Evolutionary conservation across 2,797 vertebrate genomes (phyloP), one percentile per base, ranked within the genome.

Genomic region (Pseudochaenichthys georgianus): DNA sequence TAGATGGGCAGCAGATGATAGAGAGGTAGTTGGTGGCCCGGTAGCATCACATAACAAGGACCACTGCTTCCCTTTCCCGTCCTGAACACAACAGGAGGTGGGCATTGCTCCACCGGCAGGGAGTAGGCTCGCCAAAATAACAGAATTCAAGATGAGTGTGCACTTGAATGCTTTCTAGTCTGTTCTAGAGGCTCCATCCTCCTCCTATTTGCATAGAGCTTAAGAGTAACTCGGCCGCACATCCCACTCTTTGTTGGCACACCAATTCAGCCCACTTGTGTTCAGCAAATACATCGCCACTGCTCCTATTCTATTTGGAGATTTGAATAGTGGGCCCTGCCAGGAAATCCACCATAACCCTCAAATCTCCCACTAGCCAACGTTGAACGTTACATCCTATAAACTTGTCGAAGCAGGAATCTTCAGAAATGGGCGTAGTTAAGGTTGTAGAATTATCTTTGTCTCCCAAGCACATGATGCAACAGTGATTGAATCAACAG

Each of bases 231-330:
- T 83, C 78, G 51, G 73, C 73, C 15, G 12, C 72, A 76, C 73
- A 79, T 82, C 87, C 81, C 83, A 79, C 80, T 85, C 82, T 86
- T 46, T 89, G 87, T 91, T 95, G 93, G 94, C 94, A 88, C 75
- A 77, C 83, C 68, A 77, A 93, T 87, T 88, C 85, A 70, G 80
- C 92, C 88, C 84, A 88, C 93, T 96, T 90, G 88, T 92, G 78
- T 84, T 93, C 90, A 94, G 92, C 92, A 96, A 95, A 95, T 95
- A 94, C 82, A 93, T 86, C 77, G 80, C 89, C 78, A 77, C 77
- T 78, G 83, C 86, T 81, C 85, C 88, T 87, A 87, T 76, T 86
- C 69, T 76, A 69, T 68, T 80, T 53, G 51, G 81, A 82, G 65
- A 81, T 89, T 86, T 78, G 48, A 86, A 80, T 43, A 78, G 57